A percentile compares a stretch with the other conserved stretches of the same genome.
These are phyloP conservation scores for Ficedula albicollis DNA, from an alignment of 2,797 vertebrate species.

Conservation along the genomic window DNA sequence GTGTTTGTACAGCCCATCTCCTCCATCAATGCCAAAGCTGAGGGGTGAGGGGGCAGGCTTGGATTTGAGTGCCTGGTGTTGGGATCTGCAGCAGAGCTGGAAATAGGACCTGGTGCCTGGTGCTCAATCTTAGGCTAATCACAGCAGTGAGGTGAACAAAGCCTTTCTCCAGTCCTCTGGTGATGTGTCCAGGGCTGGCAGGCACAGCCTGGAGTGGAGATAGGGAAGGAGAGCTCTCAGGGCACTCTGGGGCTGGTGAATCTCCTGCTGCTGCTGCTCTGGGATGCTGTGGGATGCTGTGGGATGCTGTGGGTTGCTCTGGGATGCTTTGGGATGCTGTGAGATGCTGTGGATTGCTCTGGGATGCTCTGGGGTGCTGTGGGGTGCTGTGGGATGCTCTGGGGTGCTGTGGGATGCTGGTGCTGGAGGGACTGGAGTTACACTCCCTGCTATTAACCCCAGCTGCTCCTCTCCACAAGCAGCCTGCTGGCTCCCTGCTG, in stretches of 20 bases:
- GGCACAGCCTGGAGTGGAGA: rapidly evolving
- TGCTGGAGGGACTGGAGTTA: not conserved
- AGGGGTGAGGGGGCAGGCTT: not conserved
- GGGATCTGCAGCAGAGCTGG: not conserved
- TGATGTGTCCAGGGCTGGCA: not conserved
- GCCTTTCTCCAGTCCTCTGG: rapidly evolving
- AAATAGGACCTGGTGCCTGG: not conserved
- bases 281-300: too few relatives aligned
- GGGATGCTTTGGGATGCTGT: too few relatives aligned
- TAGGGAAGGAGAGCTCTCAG: rapidly evolving
- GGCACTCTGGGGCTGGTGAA: not conserved
- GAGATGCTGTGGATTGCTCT: too few relatives aligned
- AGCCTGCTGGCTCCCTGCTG: not conserved
- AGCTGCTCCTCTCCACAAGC: not conserved
- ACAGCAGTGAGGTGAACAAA: not conserved
- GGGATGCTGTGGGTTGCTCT: too few relatives aligned
- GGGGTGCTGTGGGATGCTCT: too few relatives aligned
- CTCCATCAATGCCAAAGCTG: not conserved
- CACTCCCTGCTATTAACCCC: not conserved
- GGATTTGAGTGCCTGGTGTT: not conserved
- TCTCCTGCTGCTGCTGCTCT: not conserved
- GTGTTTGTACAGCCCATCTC: not conserved
- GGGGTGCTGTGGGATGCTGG: rapidly evolving
- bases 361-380: too few relatives aligned
- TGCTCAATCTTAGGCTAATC: not conserved